Percentiles rank a stretch among this genome's conserved stretches.
These are phyloP conservation scores for Microctenopoma steveboyesi DNA, from an alignment of 2,797 vertebrate genomes.

Conservation along the genomic window DNA sequence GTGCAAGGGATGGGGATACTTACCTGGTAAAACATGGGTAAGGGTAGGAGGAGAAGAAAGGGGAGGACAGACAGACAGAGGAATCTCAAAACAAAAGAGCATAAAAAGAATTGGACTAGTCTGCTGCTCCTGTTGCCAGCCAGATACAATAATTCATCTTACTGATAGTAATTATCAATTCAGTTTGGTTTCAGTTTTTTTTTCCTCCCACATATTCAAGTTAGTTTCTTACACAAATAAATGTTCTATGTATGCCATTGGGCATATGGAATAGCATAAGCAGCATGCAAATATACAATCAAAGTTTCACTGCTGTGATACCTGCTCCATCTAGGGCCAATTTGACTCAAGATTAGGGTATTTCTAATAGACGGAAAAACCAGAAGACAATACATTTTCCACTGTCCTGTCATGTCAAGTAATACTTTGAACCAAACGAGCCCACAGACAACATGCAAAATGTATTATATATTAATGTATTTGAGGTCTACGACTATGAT, in stretches of 20 bases:
- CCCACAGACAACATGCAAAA: not conserved
- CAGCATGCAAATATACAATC: conserved; percentile 18
- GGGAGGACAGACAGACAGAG: conserved; percentile 74
- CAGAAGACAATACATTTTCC: not conserved
- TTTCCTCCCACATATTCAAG: conserved; percentile 47
- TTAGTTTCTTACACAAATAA: conserved; percentile 41
- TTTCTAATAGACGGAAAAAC: not conserved
- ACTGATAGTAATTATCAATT: conserved; percentile 78
- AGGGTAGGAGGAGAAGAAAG: conserved; percentile 67
- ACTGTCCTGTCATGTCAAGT: not conserved
- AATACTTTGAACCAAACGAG: conserved; percentile 16
- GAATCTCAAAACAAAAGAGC: conserved; percentile 80
- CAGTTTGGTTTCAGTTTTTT: conserved; percentile 84
- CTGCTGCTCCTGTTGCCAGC: conserved; percentile 85
- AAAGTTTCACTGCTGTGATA: not conserved
- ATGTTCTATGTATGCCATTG: conserved; percentile 89
- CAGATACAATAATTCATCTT: conserved; percentile 77
- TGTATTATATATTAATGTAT: conserved; percentile 5
- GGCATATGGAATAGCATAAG: conserved; percentile 81
- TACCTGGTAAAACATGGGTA: conserved; percentile 88
- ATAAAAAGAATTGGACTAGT: conserved; percentile 83
- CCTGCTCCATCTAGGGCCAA: not conserved
- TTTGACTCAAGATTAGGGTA: not conserved
- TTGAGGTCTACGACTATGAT: conserved; percentile 4
- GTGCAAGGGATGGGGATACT: conserved; percentile 89